Percentiles rank a stretch among this genome's conserved stretches.
Evolutionary conservation across 2,797 vertebrate species (phyloP).

Genomic region (Bovichtus diacanthus): DNA sequence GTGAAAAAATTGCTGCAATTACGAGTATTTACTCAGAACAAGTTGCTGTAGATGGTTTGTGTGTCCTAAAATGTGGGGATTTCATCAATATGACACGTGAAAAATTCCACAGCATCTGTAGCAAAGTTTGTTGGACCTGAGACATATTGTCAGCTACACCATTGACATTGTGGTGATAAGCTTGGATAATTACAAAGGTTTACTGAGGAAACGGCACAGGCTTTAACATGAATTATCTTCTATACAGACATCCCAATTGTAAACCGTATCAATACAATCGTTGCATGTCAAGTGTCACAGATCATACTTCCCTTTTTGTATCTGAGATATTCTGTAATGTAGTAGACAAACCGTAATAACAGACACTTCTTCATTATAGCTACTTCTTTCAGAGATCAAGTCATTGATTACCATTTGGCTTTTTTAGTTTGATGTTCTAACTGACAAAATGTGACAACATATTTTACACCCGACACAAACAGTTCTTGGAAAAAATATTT

Average conservation of each 20-base stretch:
- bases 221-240: neutral
- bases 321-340: neutral
- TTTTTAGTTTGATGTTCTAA: constrained; percentile 9
- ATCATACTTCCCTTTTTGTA: neutral
- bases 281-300: neutral
- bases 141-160: neutral
- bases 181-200: neutral
- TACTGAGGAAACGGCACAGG: neutral
- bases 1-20: neutral
- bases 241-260: neutral
- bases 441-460: constrained; percentile 1
- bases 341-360: neutral
- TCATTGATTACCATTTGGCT: constrained; percentile 15
- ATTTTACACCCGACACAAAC: constrained; percentile 19
- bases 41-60: neutral
- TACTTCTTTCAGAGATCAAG: neutral
- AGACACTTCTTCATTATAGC: neutral
- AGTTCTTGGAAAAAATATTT: neutral
- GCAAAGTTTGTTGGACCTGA: neutral
- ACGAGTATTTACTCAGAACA: neutral
- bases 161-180: neutral
- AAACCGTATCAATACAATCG: neutral
- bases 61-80: neutral
- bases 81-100: neutral
- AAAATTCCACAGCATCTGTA: constrained; percentile 9